Base-by-base conservation (phyloP, 2,888 invertebrate genomes). In the Mystacides longicornis region DNA sequence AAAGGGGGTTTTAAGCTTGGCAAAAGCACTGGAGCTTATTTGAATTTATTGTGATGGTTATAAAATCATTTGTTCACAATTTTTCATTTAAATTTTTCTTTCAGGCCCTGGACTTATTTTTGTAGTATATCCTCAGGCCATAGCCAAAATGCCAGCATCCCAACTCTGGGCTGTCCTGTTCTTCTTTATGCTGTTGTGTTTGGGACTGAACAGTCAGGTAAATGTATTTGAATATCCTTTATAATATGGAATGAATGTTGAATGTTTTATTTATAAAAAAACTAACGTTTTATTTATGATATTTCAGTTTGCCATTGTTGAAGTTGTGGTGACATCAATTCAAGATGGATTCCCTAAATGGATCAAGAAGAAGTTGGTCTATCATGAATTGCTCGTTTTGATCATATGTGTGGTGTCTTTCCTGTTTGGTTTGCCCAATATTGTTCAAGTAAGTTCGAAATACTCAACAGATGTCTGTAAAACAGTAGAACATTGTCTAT, bases 311-410 rank as follows among this genome's bases (percentile, higher is more conserved):
- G 93, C 94, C 27, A 90, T 93, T 60, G 93, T 94, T 48, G 94
- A 95, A 75, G 94, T 94, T 4, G 91, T 95, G 2, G 90, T 94
- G 2, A 93, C 94, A 2, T 91, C 93, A 4, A 87, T 95, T 64
- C 92, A 93, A 74, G 95, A 95, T 68, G 93, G 93, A 22, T 94
- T 93, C 69, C 90, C 91, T 0, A 83, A 85, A 60, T 88, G 89
- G 85, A 90, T 94, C 57, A 87, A 87, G 65, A 86, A 81, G 63
- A 82, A 83, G 66, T 78, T 93, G 52, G 85, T 89, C 63, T 89
- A 89, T 66, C 93, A 93, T 67, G 94, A 94, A 71, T 75, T 93
- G 56, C 72, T 94, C 56, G 93, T 93, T 27, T 73, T 93, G 37
- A 78, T 88, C 57, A 87, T 94, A 52, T 93, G 93, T 67, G 73